Evolutionary conservation across 2,113 vertebrate genomes (phyloP).

Genomic region (Onychostruthus taczanowskii): DNA sequence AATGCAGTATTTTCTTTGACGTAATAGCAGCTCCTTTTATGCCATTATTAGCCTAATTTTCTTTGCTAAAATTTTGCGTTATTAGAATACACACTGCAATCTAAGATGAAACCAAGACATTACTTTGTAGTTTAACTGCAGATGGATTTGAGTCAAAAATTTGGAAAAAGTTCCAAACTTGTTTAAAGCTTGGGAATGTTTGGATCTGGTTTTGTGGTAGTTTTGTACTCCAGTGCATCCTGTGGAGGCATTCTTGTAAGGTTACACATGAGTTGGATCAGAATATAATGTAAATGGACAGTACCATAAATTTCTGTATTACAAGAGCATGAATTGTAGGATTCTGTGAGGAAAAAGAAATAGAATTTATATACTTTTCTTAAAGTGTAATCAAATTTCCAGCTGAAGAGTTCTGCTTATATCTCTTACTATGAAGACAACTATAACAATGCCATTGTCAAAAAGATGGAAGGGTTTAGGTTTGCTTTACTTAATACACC

Average conservation of each 20-base stretch:
- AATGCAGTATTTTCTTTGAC: not conserved
- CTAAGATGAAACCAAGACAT: not conserved
- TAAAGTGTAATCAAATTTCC: not conserved
- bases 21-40: not conserved
- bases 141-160: not conserved
- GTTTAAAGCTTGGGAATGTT: not conserved
- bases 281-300: not conserved
- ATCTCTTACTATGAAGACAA: not conserved
- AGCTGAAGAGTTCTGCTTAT: not conserved
- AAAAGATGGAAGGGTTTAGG: not conserved
- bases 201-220: not conserved
- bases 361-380: not conserved
- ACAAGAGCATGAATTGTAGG: not conserved
- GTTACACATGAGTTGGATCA: not conserved
- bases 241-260: not conserved
- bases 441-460: not conserved
- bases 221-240: not conserved
- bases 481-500: not conserved
- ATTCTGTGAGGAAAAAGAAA: not conserved
- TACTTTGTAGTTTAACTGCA: not conserved
- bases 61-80: slow-evolving; percentile 2
- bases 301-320: not conserved
- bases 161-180: not conserved
- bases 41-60: not conserved
- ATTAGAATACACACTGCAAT: not conserved